These are phyloP conservation scores for Pogonomyrmex barbatus DNA, from an alignment of 1,140 invertebrate genomes.

Conservation along the genomic window DNA sequence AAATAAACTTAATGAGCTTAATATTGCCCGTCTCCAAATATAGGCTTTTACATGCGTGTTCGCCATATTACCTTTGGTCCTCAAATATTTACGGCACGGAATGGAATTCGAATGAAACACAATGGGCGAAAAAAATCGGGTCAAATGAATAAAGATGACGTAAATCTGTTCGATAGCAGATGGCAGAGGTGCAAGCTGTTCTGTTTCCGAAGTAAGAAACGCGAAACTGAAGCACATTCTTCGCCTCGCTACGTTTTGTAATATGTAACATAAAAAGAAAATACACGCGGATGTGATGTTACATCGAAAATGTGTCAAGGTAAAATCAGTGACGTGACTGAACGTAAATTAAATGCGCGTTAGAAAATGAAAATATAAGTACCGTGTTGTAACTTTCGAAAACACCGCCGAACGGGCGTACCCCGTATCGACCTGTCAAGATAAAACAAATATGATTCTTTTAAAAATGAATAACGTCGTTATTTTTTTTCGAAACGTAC, in stretches of 20 bases:
- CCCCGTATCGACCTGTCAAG: background rate
- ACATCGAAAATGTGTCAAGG: background rate
- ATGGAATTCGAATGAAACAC: conserved; percentile 9
- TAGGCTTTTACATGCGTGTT: background rate
- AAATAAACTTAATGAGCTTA: conserved; percentile 31
- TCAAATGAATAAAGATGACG: conserved; percentile 34
- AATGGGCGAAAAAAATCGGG: conserved; percentile 12
- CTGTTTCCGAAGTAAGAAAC: conserved; percentile 2
- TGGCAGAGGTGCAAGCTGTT: background rate
- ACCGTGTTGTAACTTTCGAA: background rate
- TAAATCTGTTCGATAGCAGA: background rate
- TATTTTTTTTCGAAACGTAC: conserved; percentile 14
- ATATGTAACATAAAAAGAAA: background rate
- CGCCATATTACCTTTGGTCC: background rate
- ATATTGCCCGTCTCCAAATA: background rate
- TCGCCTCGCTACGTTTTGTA: background rate
- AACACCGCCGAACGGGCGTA: background rate
- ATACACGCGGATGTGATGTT: background rate
- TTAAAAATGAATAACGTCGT: background rate
- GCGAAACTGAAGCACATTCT: background rate
- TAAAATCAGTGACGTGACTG: background rate
- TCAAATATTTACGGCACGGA: conserved; percentile 37
- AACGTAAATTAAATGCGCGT: conserved; percentile 10
- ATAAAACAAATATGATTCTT: conserved; percentile 1
- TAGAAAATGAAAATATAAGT: background rate